Evolutionary conservation across 2,797 vertebrate genomes (phyloP), one percentile per base, ranked within the genome.

Genomic region (Acrocephalus scirpaceus): DNA sequence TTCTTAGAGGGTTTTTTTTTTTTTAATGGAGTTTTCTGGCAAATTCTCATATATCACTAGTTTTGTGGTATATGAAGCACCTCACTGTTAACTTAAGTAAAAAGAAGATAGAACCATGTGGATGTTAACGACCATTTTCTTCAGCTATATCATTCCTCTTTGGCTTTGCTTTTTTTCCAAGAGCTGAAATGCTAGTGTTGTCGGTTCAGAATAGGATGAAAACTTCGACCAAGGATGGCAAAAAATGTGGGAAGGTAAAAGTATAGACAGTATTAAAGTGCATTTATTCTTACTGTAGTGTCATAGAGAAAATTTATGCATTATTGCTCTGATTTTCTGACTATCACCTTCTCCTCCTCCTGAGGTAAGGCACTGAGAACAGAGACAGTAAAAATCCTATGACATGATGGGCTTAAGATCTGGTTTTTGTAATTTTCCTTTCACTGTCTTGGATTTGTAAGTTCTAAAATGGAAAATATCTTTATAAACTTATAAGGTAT

Each of bases 11-110:
- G 97, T 93, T 44, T 16, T 44, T 44, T 88, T 90, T 42, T 64
- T 88, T 91, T 81, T 27, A 10, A 82, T 90, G 61, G 69, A 70
- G 27, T 94, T 97, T 96, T 97, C 83, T 62, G 90, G 62, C 14
- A 88, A 92, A 83, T 79, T 90, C 75, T 92, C 76, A 80, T 88
- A 51, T 92, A 85, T 95, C 60, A 95, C 44, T 92, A 57, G 32
- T 57, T 95, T 44, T 86, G 83, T 58, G 78, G 88, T 95, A 93
- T 88, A 83, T 45, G 90, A 87, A 93, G 65, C 20, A 44, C 47
- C 65, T 96, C 92, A 90, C 58, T 91, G 80, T 94, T 94, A 95
- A 36, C 78, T 97, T 97, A 95, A 96, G 61, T 86, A 88, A 92
- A 96, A 89, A 58, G 75, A 88, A 96, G 69, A 44, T 79, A 34